Evolutionary conservation across 92 coral and sea anemone species (phyloP).

Genomic region (Bergia puertoricense): DNA sequence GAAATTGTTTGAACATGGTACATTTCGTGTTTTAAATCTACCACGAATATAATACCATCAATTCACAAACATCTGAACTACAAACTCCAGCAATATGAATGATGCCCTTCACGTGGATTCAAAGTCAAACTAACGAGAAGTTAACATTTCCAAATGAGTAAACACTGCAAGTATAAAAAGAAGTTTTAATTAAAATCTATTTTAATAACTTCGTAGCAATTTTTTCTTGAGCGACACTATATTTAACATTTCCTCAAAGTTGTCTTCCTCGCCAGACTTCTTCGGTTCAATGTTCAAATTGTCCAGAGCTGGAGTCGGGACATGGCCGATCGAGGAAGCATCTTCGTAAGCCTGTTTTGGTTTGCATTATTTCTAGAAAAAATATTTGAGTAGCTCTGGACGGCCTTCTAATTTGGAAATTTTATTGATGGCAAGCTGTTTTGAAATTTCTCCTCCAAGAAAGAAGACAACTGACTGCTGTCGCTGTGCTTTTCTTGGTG

Average conservation of each 20-base stretch:
- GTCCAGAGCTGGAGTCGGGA: neutral
- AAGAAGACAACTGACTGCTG: neutral
- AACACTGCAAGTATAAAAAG: too few species aligned
- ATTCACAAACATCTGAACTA: neutral
- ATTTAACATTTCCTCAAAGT: too few species aligned
- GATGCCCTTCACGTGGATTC: neutral
- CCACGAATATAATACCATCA: neutral
- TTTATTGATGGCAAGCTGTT: neutral
- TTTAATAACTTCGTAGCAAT: neutral
- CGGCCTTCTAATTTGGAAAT: neutral
- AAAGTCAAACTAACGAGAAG: neutral
- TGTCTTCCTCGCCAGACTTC: too few species aligned
- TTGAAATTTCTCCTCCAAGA: neutral
- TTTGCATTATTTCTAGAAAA: neutral
- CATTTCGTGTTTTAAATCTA: neutral
- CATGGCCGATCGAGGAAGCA: neutral
- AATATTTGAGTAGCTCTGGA: neutral
- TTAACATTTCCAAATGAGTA: neutral
- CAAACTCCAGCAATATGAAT: neutral
- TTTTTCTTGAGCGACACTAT: neutral
- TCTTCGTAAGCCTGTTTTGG: neutral
- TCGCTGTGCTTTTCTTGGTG: too few species aligned
- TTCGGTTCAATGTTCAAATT: too few species aligned
- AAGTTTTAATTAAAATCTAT: neutral
- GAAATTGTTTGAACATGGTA: neutral